Conservation (phyloP, 2,113 vertebrate species). For the Xenotilapia flavipinnis region DNA sequence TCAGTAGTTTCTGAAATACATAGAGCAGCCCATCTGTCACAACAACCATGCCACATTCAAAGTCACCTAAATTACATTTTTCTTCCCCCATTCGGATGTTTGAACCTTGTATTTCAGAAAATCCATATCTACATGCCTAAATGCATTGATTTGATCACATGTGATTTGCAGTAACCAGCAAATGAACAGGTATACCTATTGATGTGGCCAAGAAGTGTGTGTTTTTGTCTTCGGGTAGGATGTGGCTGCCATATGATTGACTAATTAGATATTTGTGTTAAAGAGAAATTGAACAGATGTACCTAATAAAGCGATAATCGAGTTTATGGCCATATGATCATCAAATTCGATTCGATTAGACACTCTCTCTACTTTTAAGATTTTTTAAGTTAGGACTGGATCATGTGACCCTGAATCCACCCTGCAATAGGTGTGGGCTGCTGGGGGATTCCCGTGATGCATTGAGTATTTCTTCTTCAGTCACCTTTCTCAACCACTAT, state of each 20-base stretch:
- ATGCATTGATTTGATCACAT: not conserved
- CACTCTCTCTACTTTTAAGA: not conserved
- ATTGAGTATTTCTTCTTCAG: not conserved
- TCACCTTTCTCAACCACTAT: not conserved
- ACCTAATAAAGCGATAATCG: not conserved
- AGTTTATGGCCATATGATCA: not conserved
- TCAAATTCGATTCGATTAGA: not conserved
- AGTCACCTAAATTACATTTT: not conserved
- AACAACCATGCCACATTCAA: not conserved
- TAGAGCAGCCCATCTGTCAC: not conserved
- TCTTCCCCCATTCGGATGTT: not conserved
- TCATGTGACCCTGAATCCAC: not conserved
- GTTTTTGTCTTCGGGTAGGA: not conserved
- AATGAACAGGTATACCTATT: not conserved
- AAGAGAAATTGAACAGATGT: not conserved
- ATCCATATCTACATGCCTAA: not conserved
- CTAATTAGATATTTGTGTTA: not conserved
- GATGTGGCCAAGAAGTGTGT: not conserved
- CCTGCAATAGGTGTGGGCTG: not conserved
- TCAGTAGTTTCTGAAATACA: not conserved
- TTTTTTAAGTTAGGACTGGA: not conserved
- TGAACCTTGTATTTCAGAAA: not conserved
- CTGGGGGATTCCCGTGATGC: not conserved
- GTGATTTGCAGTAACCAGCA: not conserved
- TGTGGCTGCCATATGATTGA: not conserved